Evolutionary conservation across 1,140 invertebrate species (phyloP).

Genomic region (Arion vulgaris): DNA sequence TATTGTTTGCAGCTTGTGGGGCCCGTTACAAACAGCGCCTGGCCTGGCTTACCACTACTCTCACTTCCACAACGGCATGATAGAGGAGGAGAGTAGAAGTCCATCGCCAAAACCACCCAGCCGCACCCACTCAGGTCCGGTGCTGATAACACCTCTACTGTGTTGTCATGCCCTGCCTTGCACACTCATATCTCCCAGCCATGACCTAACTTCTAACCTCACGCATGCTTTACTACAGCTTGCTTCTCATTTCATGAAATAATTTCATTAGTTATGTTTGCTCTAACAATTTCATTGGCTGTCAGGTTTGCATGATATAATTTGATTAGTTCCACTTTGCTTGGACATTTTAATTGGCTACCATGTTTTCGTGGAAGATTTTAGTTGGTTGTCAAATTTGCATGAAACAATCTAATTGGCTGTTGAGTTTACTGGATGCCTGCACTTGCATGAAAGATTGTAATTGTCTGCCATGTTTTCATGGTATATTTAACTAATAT

Average conservation of each 20-base stretch:
- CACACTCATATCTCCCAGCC: not conserved
- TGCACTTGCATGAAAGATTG: too few species aligned
- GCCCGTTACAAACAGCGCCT: constrained; percentile 97
- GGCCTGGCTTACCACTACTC: constrained; percentile 97
- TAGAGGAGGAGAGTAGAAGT: constrained; percentile 71
- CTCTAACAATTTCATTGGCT: too few species aligned
- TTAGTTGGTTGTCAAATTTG: too few species aligned
- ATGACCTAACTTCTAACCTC: not conserved
- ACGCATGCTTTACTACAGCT: constrained; percentile 14
- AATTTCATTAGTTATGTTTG: too few species aligned
- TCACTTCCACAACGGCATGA: constrained; percentile 86
- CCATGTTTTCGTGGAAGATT: too few species aligned
- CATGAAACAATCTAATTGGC: too few species aligned
- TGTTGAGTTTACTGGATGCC: too few species aligned
- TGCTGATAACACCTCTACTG: constrained; percentile 19
- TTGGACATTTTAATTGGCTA: too few species aligned
- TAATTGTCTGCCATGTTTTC: too few species aligned
- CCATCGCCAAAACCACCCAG: constrained; percentile 62
- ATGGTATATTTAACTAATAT: too few species aligned
- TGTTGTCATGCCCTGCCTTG: constrained; percentile 28
- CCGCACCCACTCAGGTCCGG: constrained; percentile 42
- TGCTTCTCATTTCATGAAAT: not conserved
- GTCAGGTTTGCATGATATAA: too few species aligned
- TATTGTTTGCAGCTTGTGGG: constrained; percentile 85
- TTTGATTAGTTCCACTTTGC: too few species aligned